Evolutionary conservation across 2,113 vertebrate genomes (phyloP), one percentile per base, ranked within the genome.

Genomic region (Thamnophis sirtalis): DNA sequence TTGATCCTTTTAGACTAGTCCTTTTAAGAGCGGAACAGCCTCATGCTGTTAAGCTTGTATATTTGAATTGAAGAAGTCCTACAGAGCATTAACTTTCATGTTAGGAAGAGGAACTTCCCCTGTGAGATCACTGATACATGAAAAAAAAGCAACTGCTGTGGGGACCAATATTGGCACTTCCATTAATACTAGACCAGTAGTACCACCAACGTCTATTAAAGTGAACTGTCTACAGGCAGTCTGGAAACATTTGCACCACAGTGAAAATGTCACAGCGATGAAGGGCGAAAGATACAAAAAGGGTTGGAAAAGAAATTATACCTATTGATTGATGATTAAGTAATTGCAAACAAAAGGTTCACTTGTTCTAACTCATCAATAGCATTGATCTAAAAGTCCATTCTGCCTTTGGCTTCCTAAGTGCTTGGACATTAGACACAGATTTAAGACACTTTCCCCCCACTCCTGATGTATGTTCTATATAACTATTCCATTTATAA

Each of bases 241-340:
- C 68, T 54, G 73, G 55, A 85, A 91, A 51, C 55, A 86, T 92
- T 92, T 89, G 22, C 80, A 53, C 90, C 80, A 60, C 33, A 48
- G 55, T 88, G 63, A 93, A 93, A 90, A 63, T 91, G 90, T 91
- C 90, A 91, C 55, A 84, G 73, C n/a, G 54, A 54, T 63, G 86
- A 88, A 90, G 33, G 22, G 73, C 53, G 33, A 94, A 93, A 91
- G 90, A 11, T 22, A 87, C 1, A 55, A 88, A 86, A 84, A 89
- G 17, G 26, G 48, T 28, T 89, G 56, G 55, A 26, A 92, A 92
- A 92, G 88, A 86, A 92, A 89, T 92, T 92, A 92, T 89, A 86
- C 22, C 26, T 63, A 92, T 92, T 92, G 88, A 92, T 48, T 92
- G 91, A 89, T 88, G 89, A 92, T 92, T 92, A 92, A 50, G 91